Evolutionary conservation across 2,113 vertebrate species (phyloP), one percentile per base, ranked within the genome.

Genomic region (Caretta caretta): DNA sequence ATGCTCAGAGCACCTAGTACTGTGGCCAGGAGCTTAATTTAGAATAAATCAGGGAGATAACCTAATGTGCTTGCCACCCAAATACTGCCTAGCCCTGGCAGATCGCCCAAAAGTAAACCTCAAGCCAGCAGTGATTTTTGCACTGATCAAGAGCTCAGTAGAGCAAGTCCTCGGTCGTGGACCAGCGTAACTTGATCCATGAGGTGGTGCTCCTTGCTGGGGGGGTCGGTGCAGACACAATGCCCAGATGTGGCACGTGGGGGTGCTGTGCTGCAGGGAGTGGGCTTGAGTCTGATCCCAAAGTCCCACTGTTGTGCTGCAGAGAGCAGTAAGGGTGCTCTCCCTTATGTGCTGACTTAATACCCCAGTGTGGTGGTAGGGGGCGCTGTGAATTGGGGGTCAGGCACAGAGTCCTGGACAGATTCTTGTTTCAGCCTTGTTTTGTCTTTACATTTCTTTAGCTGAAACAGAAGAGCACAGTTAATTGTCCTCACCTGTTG

Each of bases 11-110:
- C 10, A 10, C 10, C 11, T 17, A 17, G 16, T n/a, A 24, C 46
- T 11, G 69, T 57, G 42, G 2, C 24, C 19, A 46, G 10, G 53
- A 35, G 27, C 46, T n/a, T 1, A 25, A 24, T 10, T 69, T 35
- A 3, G 0, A 31, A 72, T 59, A 11, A 0, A 17, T n/a, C 2
- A 17, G 53, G 29, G 54, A 10, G 1, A 2, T 65, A 20, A 12
- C 17, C n/a, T 1, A 0, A 38, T 62, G 14, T 20, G 57, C 10
- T 31, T 1, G 65, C 42, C 1, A 10, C n/a, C 48, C 48, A 72
- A 2, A 49, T 49, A 1, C 3, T 69, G 16, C 54, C 2, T 29
- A 57, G 29, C 0, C 3, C 85, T 11, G 24, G 17, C n/a, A 10
- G 46, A 46, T 8, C 16, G 57, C 51, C 42, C 1, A 0, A 13